Evolutionary conservation across 2,888 invertebrate genomes (phyloP), one percentile per base, ranked within the genome.

Genomic region (Scotopteryx bipunctaria): DNA sequence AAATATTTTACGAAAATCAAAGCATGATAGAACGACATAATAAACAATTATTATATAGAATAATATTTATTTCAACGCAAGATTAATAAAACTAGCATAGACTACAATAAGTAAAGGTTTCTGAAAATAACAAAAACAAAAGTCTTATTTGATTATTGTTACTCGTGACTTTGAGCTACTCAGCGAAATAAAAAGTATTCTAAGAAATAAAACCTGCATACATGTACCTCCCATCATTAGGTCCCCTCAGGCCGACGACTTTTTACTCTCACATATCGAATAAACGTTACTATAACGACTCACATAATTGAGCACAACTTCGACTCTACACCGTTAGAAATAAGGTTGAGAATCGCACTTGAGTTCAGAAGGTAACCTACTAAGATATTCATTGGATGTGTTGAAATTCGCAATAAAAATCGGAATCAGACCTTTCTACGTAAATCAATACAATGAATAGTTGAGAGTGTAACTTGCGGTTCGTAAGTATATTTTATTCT

Each of bases 361-460:
- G 50, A 54, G 37, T 33, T 19, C 13, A 23, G 45, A 54, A 55
- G 59, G 57, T 59, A 55, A 51, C 58, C 73, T 69, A 63, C 69
- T 73, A 69, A 73, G 66, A 63, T 74, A 76, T 76, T 74, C 75
- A 76, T 73, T 70, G 74, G 64, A 73, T 71, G 68, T 71, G 70
- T 71, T 71, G 69, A 68, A 73, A 73, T 71, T 65, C 63, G 52
- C 62, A 57, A 62, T 64, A 63, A 67, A 72, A 67, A 61, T 64
- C 64, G 63, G 59, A 63, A 54, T 59, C 56, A 56, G 62, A 58
- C 60, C 66, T 60, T 58, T 59, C 61, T 66, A 51, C 55, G 61
- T 72, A 63, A 60, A 67, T 68, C 66, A 66, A 67, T 53, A 53
- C 57, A 51, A 42, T 50, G 61, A 58, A 57, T 50, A 46, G 56